phyloP scores from a whole-genome alignment of 2,113 vertebrate species.

The Ceyx cyanopectus region DNA sequence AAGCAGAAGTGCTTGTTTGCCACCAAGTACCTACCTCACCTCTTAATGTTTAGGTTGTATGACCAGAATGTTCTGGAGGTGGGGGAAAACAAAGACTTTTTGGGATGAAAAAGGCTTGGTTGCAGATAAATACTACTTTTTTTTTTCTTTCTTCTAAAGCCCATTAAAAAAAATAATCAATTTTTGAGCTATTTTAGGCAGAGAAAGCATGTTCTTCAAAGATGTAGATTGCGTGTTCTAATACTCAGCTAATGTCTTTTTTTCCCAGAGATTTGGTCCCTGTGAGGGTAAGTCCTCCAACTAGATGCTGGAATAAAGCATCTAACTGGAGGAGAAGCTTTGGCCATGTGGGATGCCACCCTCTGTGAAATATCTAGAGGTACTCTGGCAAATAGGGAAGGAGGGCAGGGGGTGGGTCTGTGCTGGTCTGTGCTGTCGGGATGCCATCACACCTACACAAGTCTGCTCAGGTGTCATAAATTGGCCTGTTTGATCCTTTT shows the following conservation, averaged over 20 bases:
- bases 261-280: background rate
- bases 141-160: background rate
- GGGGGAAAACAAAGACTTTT: background rate
- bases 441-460: background rate
- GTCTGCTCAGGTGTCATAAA: background rate
- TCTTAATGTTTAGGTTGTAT: background rate
- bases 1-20: slow-evolving; percentile 17
- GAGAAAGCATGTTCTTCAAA: background rate
- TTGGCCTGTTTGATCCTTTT: background rate
- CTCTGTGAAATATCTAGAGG: background rate
- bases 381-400: background rate
- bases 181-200: background rate
- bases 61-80: background rate
- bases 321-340: background rate
- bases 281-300: background rate
- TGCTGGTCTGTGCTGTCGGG: background rate
- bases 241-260: background rate
- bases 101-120: background rate
- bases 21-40: background rate
- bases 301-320: background rate
- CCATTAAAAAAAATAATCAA: background rate
- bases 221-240: background rate
- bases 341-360: background rate
- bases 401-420: background rate
- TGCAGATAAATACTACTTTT: background rate